Base-by-base conservation (phyloP, 2,888 invertebrate species). In the Ypsolopha scabrella region DNA sequence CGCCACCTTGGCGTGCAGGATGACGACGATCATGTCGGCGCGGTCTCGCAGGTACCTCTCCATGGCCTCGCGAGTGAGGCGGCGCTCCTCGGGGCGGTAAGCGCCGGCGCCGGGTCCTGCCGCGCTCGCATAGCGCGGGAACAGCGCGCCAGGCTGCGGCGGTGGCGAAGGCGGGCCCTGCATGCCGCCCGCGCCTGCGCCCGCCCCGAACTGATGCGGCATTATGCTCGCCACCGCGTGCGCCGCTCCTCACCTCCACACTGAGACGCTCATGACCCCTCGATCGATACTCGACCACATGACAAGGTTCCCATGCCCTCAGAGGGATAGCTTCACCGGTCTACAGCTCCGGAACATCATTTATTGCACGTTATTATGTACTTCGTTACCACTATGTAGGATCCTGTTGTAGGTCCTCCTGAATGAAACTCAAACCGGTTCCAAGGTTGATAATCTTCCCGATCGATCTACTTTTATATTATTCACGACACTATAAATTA, bases 1-100 rank as follows among this genome's bases (percentile, higher is more conserved):
- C 37, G 99, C 99, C 48, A 99, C 99, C 90, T 99, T 99, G 48
- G 99, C 99, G 82, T 99, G 99, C 52, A 99, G 88, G 64, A 99
- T 98, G 50, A 98, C 97, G 54, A 99, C 94, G 24, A 96, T 93
- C 95, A 97, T 97, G 76, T 97, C 97, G 63, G 95, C 94, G 62
- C 97, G 90, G 72, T 98, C 97, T 52, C 96, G 90, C 64, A 99
- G 89, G 77, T 99, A 99, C 53, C 96, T 92, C 75, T 96, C 95
- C 99, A 99, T 99, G 41, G 96, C 95, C 64, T 97, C 97, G 54
- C 96, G 88, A 35, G 94, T 95, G 59, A 95, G 88, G 54, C 93
- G 88, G 67, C 95, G 93, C 72, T 96, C 95, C 72, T 94, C 94
- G 48, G 91, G 90, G 53, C 93, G 89, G 71, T 91, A 91, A 59